Base-by-base conservation (phyloP, 2,113 vertebrate genomes). In the Leuciscus idus region DNA sequence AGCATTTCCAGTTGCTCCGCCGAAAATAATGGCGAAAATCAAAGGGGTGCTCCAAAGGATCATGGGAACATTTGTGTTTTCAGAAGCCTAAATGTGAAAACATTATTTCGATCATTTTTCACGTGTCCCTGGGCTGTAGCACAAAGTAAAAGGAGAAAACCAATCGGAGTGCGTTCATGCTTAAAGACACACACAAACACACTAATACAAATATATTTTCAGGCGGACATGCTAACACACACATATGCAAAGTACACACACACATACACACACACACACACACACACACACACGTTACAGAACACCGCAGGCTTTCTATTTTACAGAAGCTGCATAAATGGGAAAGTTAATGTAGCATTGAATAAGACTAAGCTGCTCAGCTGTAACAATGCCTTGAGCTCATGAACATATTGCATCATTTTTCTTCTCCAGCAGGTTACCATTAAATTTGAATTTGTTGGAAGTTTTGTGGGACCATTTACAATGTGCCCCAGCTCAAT, bases 331-430 rank as follows among this genome's bases (percentile, higher is more conserved):
- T 91, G 93, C 92, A 96, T 95, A 96, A 96, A 97, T 96, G 96
- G 95, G 94, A 96, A 97, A 97, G 95, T 96, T 97, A 97, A 96
- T 96, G 96, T 95, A 95, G 95, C 96, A 96, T 91, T 96, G 96
- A 97, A 96, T 96, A 95, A 95, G 94, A 95, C 92, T 93, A 92
- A 95, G 94, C 91, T 92, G 92, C 91, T 95, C 93, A 93, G 94
- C 92, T 95, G 94, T 92, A 91, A 93, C 93, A 94, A 91, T 92
- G 94, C 92, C 95, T 92, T 94, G 89, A 95, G 91, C 94, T 95
- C 89, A 92, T 85, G 86, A 91, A 92, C 94, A 95, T 94, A 95
- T 95, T 91, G 92, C 92, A 93, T 94, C 85, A 92, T 95, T 96
- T 95, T 94, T 95, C 94, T 94, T 93, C 90, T 91, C 83, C 93